Base-by-base conservation (phyloP, 2,888 invertebrate species). In the Smittia sp. region DNA sequence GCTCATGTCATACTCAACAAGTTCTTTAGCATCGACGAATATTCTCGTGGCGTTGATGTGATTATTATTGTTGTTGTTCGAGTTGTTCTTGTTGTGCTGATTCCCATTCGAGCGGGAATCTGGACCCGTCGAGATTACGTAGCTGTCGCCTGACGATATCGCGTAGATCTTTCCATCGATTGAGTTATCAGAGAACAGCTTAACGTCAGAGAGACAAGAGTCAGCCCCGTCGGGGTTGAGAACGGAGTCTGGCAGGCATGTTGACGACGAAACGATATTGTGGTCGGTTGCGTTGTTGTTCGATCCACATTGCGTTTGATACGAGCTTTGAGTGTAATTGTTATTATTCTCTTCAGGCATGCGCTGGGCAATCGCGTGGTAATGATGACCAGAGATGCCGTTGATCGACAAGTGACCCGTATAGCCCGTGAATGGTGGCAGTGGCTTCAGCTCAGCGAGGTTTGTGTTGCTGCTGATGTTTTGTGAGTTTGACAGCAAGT, bases 361-460 rank as follows among this genome's bases (percentile, higher is more conserved):
- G 74, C 90, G 85, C 80, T 90, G 89, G 0, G 93, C 92, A 80
- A 93, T 92, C 77, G 92, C 90, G 80, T 93, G 92, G 80, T 91
- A 93, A 80, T 93, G 93, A 80, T 92, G 93, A 1, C 93, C 93
- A 72, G 92, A 91, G 78, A 93, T 93, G 73, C 93, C 93, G 82
- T 93, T 93, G 81, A 93, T 93, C 77, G 92, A 92, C 75, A 94
- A 84, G 78, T 93, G 92, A 69, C 69, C 92, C 18, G 93, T 92
- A 82, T 93, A 93, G 27, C 90, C 91, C 62, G 92, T 91, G 81
- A 94, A 93, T 3, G 94, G 94, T 2, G 94, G 94, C 77, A 94
- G 84, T 0, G 91, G 90, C 80, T 94, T 94, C 76, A 94, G 85
- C 79, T 94, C 94, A 39, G 93, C 92, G 75, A 93, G 85, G 77